A percentile compares a stretch with the other conserved stretches of the same genome.
Evolutionary conservation across 2,113 vertebrate genomes (phyloP).

Genomic region (Porphyrio hochstetteri): DNA sequence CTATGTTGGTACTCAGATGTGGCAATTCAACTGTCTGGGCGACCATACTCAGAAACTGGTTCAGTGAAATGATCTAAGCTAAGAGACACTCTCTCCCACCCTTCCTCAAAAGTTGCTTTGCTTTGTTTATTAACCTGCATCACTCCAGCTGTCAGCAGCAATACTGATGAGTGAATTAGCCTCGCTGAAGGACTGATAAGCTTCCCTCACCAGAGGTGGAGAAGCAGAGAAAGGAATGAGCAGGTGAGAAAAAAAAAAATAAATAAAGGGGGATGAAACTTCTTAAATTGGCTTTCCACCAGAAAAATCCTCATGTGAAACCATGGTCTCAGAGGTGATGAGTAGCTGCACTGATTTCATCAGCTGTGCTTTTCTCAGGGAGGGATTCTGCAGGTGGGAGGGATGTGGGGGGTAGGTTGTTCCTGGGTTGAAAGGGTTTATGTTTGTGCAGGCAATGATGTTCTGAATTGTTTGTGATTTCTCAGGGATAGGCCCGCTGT

Average conservation of each 20-base stretch:
- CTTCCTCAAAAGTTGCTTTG: background rate
- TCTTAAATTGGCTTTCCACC: background rate
- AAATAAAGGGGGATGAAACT: background rate
- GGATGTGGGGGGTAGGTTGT: background rate
- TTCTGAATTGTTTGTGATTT: background rate
- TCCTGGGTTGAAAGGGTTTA: background rate
- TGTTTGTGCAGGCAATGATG: background rate
- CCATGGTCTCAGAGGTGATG: background rate
- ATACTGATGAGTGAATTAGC: background rate
- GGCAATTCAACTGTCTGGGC: conserved; percentile 11
- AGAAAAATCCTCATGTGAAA: background rate
- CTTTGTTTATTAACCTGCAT: conserved; percentile 24
- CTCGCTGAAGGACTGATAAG: background rate
- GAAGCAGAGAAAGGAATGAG: conserved; percentile 2
- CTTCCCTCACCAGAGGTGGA: background rate
- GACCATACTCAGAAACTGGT: background rate
- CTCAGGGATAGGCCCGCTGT: background rate
- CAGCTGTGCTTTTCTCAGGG: background rate
- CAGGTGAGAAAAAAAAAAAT: background rate
- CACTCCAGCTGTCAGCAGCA: background rate
- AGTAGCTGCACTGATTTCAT: background rate
- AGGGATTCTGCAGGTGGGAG: background rate
- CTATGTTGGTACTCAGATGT: background rate
- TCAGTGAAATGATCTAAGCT: conserved; percentile 28
- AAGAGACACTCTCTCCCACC: background rate